Conservation (phyloP, 1,140 invertebrate genomes). For the Leptoteleia sp. region DNA sequence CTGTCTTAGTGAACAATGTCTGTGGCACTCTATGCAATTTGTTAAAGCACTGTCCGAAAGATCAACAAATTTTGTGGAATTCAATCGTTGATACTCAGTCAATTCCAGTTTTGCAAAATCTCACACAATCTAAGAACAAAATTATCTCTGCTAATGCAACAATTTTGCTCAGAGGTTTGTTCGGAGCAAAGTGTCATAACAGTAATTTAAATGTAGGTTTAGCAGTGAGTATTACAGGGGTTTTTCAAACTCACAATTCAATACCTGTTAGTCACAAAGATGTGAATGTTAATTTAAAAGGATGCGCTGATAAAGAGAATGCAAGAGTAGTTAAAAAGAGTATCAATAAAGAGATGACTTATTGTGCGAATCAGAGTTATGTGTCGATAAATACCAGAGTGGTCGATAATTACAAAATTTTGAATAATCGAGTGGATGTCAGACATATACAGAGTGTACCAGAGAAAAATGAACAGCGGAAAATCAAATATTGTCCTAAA, state of each 20-base stretch:
- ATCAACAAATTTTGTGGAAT: slow-evolving; percentile 92
- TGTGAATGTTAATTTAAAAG: slow-evolving; percentile 49
- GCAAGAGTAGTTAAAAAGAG: slow-evolving; percentile 27
- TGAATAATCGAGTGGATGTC: slow-evolving; percentile 41
- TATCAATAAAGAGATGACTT: slow-evolving; percentile 50
- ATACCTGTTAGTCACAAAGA: slow-evolving; percentile 36
- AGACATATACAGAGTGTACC: slow-evolving; percentile 25
- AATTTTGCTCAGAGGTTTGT: slow-evolving; percentile 93
- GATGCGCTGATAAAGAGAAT: slow-evolving; percentile 50
- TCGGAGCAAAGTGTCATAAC: slow-evolving; percentile 87
- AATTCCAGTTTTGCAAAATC: slow-evolving; percentile 91
- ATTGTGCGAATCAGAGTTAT: slow-evolving; percentile 48
- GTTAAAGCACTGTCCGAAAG: slow-evolving; percentile 90
- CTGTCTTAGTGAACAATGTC: slow-evolving; percentile 95
- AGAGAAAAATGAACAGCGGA: slow-evolving; percentile 48
- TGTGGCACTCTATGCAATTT: slow-evolving; percentile 96
- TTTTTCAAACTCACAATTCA: slow-evolving; percentile 41
- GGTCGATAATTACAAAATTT: slow-evolving; percentile 58
- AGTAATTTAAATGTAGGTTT: slow-evolving; percentile 78
- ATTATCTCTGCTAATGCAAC: slow-evolving; percentile 96
- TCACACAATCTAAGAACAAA: slow-evolving; percentile 95
- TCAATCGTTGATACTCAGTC: slow-evolving; percentile 94
- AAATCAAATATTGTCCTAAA: slow-evolving; percentile 41
- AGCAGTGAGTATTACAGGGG: slow-evolving; percentile 37
- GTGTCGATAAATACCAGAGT: slow-evolving; percentile 24